Evolutionary conservation across 2,797 vertebrate genomes (phyloP).

Genomic region (Chaenodraco wilsoni): DNA sequence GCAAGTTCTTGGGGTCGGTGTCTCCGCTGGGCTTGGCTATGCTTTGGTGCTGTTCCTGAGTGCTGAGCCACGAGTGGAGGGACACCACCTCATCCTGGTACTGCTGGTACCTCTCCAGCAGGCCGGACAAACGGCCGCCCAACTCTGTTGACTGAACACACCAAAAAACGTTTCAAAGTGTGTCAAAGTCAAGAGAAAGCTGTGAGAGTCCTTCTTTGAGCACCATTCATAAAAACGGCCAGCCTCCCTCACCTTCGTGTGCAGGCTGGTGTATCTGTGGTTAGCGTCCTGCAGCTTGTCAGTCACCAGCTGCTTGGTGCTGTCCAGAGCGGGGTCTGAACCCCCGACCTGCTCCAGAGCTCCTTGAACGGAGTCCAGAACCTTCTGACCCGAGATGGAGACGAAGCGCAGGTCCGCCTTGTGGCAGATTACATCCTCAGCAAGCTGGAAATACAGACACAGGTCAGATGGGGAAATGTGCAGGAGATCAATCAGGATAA

Average conservation of each 20-base stretch:
- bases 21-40: conserved; percentile 85
- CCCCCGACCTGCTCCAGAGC: conserved; percentile 77
- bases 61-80: conserved; percentile 89
- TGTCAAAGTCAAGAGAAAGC: neutral
- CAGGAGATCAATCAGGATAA: too few species aligned
- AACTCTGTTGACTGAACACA: conserved; percentile 87
- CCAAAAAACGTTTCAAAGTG: neutral
- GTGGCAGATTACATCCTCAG: conserved; percentile 96
- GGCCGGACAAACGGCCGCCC: conserved; percentile 86
- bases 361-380: conserved; percentile 86
- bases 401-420: conserved; percentile 97
- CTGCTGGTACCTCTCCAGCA: conserved; percentile 92
- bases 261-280: conserved; percentile 88
- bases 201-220: neutral
- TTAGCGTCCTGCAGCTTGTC: conserved; percentile 90
- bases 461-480: conserved; percentile 8
- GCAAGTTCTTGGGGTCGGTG: conserved; percentile 87
- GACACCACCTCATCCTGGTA: conserved; percentile 91
- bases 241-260: conserved; percentile 86
- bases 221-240: fast-evolving
- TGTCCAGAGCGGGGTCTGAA: conserved; percentile 74
- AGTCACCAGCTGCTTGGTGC: conserved; percentile 85
- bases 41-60: conserved; percentile 85
- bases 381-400: conserved; percentile 96
- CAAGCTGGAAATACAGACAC: conserved; percentile 69